A percentile compares a stretch with the other conserved stretches of the same genome.
Evolutionary conservation across 2,888 invertebrate species (phyloP).

Genomic region (Lochmaea crataegi): DNA sequence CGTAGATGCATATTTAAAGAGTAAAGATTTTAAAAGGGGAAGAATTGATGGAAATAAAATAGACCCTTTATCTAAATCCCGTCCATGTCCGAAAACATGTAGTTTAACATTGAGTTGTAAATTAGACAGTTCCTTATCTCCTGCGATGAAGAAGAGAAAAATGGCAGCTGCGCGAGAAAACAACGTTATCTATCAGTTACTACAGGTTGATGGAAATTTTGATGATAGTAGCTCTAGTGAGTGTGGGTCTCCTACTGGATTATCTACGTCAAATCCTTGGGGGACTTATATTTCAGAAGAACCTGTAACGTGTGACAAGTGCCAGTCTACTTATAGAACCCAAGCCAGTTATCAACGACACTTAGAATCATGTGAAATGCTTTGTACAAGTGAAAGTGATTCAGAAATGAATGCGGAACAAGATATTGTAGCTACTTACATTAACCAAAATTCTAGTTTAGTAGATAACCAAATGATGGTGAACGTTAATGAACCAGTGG

Average conservation of each 20-base stretch:
- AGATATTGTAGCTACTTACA: slow-evolving; percentile 41
- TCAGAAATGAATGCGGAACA: slow-evolving; percentile 68
- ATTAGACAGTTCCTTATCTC: slow-evolving; percentile 72
- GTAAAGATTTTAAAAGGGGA: slow-evolving; percentile 72
- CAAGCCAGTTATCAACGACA: slow-evolving; percentile 85
- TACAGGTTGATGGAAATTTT: slow-evolving; percentile 70
- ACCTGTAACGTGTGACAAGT: slow-evolving; percentile 87
- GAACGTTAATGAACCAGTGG: slow-evolving; percentile 53
- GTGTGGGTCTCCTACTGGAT: slow-evolving; percentile 60
- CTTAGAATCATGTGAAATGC: slow-evolving; percentile 79
- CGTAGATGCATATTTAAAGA: slow-evolving; percentile 66
- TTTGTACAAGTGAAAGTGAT: slow-evolving; percentile 85
- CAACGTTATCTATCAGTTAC: slow-evolving; percentile 64
- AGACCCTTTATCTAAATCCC: slow-evolving; percentile 55
- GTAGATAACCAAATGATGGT: slow-evolving; percentile 43
- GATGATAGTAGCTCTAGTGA: slow-evolving; percentile 68
- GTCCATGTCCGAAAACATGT: slow-evolving; percentile 73
- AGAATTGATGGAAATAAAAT: slow-evolving; percentile 73
- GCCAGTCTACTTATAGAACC: slow-evolving; percentile 88
- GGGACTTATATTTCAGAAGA: slow-evolving; percentile 69
- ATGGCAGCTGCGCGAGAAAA: slow-evolving; percentile 60
- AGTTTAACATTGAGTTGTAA: slow-evolving; percentile 78
- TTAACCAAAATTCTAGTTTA: slow-evolving; percentile 33
- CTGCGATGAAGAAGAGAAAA: slow-evolving; percentile 78
- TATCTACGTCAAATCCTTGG: slow-evolving; percentile 54